Conservation (phyloP, 2,888 invertebrate species). For the Tridacna gigas region DNA sequence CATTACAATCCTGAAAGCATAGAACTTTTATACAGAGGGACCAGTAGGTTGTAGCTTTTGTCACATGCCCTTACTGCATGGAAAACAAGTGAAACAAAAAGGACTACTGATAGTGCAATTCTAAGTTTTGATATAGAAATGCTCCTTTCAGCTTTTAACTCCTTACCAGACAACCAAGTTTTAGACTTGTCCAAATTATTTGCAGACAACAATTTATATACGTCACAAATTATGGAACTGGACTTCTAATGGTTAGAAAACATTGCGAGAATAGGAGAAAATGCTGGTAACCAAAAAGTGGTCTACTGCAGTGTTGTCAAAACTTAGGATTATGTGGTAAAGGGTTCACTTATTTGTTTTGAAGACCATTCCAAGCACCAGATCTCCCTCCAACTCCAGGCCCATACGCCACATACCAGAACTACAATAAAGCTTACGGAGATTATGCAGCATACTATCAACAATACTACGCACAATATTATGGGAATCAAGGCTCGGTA, state of each 20-base stretch:
- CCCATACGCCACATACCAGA: neutral
- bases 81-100: too few relatives aligned
- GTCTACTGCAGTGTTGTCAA: neutral
- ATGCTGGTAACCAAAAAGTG: neutral
- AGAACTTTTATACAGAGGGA: too few relatives aligned
- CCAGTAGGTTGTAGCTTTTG: too few relatives aligned
- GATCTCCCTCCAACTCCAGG: neutral
- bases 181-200: too few relatives aligned
- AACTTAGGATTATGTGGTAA: neutral
- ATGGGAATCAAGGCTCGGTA: constrained; percentile 29
- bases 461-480: constrained; percentile 65
- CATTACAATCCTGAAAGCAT: too few relatives aligned
- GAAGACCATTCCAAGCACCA: neutral
- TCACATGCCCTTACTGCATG: too few relatives aligned
- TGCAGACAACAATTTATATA: too few relatives aligned
- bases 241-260: neutral
- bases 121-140: too few relatives aligned
- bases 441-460: constrained; percentile 73
- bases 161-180: neutral
- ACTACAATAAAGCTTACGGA: constrained; percentile 69
- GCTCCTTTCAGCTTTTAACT: neutral
- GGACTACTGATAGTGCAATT: too few relatives aligned
- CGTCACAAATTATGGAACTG: too few relatives aligned
- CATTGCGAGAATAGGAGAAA: neutral
- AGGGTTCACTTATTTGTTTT: neutral